phyloP scores from a whole-genome alignment of 2,888 invertebrate genomes.

The Drosophila cognata region DNA sequence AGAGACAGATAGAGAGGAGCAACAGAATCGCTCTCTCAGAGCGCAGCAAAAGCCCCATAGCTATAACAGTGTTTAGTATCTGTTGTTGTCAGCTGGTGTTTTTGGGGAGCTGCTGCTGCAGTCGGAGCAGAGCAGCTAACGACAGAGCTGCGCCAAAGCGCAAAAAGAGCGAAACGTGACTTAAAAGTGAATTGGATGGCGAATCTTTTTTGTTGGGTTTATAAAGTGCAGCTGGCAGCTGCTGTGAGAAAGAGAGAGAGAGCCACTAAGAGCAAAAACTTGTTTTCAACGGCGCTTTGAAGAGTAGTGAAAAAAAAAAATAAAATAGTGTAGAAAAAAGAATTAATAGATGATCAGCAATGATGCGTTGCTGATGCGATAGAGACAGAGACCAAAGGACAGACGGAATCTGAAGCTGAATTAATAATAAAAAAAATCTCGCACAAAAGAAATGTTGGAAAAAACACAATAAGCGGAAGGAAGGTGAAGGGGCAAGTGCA shows the following conservation, averaged over 20 bases:
- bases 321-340: slow-evolving; percentile 48
- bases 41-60: slow-evolving; percentile 61
- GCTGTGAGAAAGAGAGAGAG: slow-evolving; percentile 39
- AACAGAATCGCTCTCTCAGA: slow-evolving; percentile 21
- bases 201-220: slow-evolving; percentile 53
- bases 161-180: slow-evolving; percentile 80
- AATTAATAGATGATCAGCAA: slow-evolving; percentile 75
- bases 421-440: slow-evolving; percentile 43
- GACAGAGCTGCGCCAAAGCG: slow-evolving; percentile 52
- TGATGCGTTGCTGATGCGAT: slow-evolving; percentile 59
- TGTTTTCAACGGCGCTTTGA: slow-evolving; percentile 79
- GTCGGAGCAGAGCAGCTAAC: slow-evolving; percentile 11
- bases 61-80: slow-evolving; percentile 73
- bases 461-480: slow-evolving; percentile 70
- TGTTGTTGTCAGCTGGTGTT: slow-evolving; percentile 73
- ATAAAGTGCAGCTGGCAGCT: slow-evolving; percentile 77
- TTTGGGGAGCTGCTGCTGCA: slow-evolving; percentile 47
- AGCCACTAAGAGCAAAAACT: slow-evolving; percentile 59
- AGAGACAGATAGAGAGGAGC: slow-evolving; percentile 11
- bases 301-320: slow-evolving; percentile 62
- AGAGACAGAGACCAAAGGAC: slow-evolving; percentile 9
- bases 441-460: slow-evolving; percentile 59
- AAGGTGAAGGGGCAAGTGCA: slow-evolving; percentile 55
- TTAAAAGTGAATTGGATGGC: slow-evolving; percentile 73
- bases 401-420: slow-evolving; percentile 26